These are phyloP conservation scores for Acanthurus leucopareius DNA, from an alignment of 2,797 vertebrate genomes.

Conservation along the genomic window DNA sequence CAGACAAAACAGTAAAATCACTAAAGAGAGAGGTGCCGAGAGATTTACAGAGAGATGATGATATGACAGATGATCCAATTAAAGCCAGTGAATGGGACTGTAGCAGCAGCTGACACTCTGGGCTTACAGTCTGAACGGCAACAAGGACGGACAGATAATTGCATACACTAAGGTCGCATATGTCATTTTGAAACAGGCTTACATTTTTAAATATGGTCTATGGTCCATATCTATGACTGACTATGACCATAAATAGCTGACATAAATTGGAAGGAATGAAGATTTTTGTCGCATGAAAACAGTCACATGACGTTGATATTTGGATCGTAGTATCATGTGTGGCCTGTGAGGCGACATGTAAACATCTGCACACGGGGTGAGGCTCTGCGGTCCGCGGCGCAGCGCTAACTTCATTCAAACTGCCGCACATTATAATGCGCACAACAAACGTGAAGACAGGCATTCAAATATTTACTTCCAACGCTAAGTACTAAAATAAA, in stretches of 20 bases:
- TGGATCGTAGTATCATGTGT: conserved; percentile 4
- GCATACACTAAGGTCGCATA: too few relatives aligned
- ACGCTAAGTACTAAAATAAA: too few relatives aligned
- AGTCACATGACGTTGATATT: neutral
- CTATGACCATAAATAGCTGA: neutral
- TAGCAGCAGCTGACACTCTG: conserved; percentile 7
- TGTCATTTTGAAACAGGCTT: neutral
- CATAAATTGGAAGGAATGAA: neutral
- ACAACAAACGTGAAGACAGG: neutral
- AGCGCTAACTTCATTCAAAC: conserved; percentile 34
- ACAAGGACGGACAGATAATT: neutral
- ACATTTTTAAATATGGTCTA: neutral
- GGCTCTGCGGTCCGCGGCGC: conserved; percentile 60
- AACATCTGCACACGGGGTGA: conserved; percentile 73
- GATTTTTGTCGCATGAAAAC: neutral
- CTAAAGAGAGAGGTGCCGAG: neutral
- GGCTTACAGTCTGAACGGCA: conserved; percentile 5
- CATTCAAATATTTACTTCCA: neutral
- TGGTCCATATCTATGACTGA: too few relatives aligned
- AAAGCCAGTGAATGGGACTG: conserved; percentile 34
- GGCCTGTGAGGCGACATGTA: conserved; percentile 57
- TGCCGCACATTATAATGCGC: neutral
- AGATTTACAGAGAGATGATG: conserved; percentile 36
- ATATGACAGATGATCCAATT: conserved; percentile 44
- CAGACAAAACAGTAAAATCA: conserved; percentile 9